Evolutionary conservation across 2,888 invertebrate genomes (phyloP).

Genomic region (Eupithecia insigniata): DNA sequence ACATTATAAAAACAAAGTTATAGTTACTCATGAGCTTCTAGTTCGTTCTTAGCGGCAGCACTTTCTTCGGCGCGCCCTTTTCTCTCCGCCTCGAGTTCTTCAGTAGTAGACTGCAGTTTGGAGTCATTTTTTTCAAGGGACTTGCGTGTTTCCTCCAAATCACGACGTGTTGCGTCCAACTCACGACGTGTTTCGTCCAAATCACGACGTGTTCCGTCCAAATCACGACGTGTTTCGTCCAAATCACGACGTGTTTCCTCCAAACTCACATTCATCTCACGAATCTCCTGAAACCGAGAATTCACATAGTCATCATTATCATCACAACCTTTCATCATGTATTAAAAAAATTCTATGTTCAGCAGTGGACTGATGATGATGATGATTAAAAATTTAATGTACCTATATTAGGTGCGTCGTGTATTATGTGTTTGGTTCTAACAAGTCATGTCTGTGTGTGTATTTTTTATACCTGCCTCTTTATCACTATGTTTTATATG

Average conservation of each 20-base stretch:
- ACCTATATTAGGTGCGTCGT: too few species aligned
- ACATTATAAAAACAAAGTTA: too few species aligned
- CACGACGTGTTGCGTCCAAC: too few species aligned
- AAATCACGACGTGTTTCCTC: neutral
- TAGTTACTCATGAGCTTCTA: neutral
- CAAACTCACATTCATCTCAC: neutral
- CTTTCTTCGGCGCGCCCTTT: slow-evolving; percentile 16
- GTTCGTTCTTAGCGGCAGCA: slow-evolving; percentile 7
- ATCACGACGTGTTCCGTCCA: too few species aligned
- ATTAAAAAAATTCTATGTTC: too few species aligned
- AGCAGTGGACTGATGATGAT: too few species aligned
- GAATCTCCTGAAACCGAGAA: slow-evolving; percentile 13
- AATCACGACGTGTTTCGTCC: too few species aligned
- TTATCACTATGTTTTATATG: neutral
- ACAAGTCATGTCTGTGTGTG: neutral
- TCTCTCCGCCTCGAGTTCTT: slow-evolving; percentile 49
- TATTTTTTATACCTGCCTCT: neutral
- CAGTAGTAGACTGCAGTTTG: neutral
- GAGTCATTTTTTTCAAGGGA: neutral
- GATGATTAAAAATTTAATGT: too few species aligned
- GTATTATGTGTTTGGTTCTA: neutral
- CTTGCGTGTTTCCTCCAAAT: neutral
- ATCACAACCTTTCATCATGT: neutral
- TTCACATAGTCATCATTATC: neutral
- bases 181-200: too few species aligned